A percentile compares a stretch with the other conserved stretches of the same genome.
These are phyloP conservation scores for Lycaon pictus DNA, from an alignment of 2,113 vertebrate species.

Conservation along the genomic window DNA sequence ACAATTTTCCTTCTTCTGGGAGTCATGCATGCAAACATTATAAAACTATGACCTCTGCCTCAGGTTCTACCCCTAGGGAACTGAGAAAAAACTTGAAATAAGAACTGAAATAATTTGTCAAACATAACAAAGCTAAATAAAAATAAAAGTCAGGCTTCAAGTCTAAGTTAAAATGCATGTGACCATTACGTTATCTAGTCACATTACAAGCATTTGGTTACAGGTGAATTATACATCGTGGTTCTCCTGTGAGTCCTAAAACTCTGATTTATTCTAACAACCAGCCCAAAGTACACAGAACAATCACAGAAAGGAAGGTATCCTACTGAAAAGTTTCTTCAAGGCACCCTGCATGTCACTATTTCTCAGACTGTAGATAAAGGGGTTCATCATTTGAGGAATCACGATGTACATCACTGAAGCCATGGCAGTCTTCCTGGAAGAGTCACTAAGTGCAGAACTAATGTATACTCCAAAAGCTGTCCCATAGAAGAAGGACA, in stretches of 20 bases:
- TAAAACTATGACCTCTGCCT: neutral
- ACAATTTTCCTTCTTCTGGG: neutral
- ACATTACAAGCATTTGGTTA: neutral
- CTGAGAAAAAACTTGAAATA: neutral
- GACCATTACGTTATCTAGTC: neutral
- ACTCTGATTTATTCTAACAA: neutral
- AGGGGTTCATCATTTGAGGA: constrained; percentile 62
- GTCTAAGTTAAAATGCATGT: neutral
- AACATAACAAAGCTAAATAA: neutral
- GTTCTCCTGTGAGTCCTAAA: neutral
- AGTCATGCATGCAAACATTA: neutral
- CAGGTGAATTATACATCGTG: too few relatives aligned
- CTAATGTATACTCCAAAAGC: constrained; percentile 41
- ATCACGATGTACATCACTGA: constrained; percentile 46
- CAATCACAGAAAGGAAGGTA: neutral
- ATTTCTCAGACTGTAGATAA: constrained; percentile 70
- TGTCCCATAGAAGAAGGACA: constrained; percentile 62
- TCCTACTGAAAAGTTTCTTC: neutral
- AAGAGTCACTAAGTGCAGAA: constrained; percentile 18
- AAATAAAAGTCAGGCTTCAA: neutral
- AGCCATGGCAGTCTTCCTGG: neutral
- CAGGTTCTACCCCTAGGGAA: neutral
- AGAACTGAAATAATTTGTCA: neutral
- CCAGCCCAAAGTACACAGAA: neutral
- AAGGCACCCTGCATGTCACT: constrained; percentile 52